phyloP scores from a whole-genome alignment of 2,888 invertebrate genomes.

The Anoncus sp. region DNA sequence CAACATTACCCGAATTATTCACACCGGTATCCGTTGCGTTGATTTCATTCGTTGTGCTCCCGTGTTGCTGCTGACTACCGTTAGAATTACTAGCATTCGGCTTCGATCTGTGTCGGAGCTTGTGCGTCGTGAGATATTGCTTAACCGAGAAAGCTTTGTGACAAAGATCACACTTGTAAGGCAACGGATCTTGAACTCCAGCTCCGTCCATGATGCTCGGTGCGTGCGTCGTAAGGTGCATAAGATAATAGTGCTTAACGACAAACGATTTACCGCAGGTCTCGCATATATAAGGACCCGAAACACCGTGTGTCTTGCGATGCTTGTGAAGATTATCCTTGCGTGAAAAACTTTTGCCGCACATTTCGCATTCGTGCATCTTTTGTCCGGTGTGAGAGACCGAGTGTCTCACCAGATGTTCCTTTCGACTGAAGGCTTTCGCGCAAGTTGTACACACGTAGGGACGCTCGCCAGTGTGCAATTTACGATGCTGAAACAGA shows the following conservation, averaged over 20 bases:
- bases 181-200: constrained; percentile 77
- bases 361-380: constrained; percentile 87
- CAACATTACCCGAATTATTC: constrained; percentile 65
- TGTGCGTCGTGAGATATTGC: constrained; percentile 87
- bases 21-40: constrained; percentile 68
- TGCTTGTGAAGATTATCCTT: constrained; percentile 87
- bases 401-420: constrained; percentile 88
- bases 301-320: constrained; percentile 85
- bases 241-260: constrained; percentile 87
- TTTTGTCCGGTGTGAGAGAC: constrained; percentile 89
- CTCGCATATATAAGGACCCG: constrained; percentile 87
- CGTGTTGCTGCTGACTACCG: constrained; percentile 72
- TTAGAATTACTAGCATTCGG: constrained; percentile 81
- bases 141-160: constrained; percentile 86
- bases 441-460: constrained; percentile 88
- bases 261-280: constrained; percentile 88
- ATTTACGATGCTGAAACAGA: constrained; percentile 87
- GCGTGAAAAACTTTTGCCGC: constrained; percentile 85
- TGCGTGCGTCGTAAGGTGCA: constrained; percentile 86
- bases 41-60: constrained; percentile 63
- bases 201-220: constrained; percentile 74
- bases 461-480: constrained; percentile 88
- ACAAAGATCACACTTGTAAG: constrained; percentile 86
- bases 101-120: constrained; percentile 85
- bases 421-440: constrained; percentile 88